A percentile compares a stretch with the other conserved stretches of the same genome.
Conservation (phyloP, 2,113 vertebrate genomes). For the Stigmatopora nigra region DNA sequence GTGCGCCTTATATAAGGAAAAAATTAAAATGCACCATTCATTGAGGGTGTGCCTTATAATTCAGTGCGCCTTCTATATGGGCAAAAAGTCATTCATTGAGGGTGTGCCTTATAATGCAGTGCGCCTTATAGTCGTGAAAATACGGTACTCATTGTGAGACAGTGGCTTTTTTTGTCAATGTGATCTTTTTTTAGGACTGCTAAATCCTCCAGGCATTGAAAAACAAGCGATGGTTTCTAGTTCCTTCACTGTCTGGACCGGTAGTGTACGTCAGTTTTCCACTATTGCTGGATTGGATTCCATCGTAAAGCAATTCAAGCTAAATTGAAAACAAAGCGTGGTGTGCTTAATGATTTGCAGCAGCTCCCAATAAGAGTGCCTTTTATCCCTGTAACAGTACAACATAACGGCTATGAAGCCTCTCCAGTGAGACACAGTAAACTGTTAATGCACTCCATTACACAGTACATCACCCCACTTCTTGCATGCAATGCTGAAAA, state of each 20-base stretch:
- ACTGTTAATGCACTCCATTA: conserved; percentile 40
- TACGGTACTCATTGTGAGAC: conserved; percentile 60
- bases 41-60: no score
- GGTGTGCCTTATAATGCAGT: no score
- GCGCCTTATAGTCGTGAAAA: no score
- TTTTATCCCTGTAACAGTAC: conserved; percentile 21
- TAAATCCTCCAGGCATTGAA: conserved; percentile 52
- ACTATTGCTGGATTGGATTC: conserved; percentile 15
- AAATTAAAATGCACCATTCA: no score
- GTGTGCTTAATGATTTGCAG: conserved; percentile 17
- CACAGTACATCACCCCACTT: conserved; percentile 38
- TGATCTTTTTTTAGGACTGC: conserved; percentile 55
- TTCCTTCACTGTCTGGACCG: conserved; percentile 37
- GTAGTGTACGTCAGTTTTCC: conserved; percentile 25
- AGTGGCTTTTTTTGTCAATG: conserved; percentile 63
- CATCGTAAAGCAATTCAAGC: conserved; percentile 7
- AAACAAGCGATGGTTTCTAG: conserved; percentile 52
- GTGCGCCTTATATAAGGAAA: no score
- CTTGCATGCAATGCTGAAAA: conserved; percentile 48
- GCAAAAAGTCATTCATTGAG: no score
- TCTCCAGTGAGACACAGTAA: conserved; percentile 31
- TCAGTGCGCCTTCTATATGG: no score
- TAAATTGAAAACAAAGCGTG: conserved; percentile 19
- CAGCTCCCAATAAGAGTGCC: conserved; percentile 12
- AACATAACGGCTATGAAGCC: conserved; percentile 26